Conservation (phyloP, 1,140 invertebrate species). For the Ruditapes philippinarum region DNA sequence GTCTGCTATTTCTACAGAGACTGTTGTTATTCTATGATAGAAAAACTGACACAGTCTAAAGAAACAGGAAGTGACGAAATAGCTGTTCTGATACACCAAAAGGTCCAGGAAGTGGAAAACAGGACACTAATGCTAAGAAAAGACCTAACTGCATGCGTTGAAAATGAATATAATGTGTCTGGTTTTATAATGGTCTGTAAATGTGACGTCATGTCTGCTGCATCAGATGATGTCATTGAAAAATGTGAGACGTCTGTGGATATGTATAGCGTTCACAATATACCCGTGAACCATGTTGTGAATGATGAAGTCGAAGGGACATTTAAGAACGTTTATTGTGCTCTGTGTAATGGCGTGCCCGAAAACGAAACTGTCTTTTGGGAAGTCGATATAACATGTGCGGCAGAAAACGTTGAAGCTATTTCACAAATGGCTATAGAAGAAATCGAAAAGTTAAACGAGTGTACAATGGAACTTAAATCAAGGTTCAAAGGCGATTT, state of each 20-base stretch:
- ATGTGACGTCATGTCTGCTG: background rate
- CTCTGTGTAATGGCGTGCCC: background rate
- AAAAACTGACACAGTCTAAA: background rate
- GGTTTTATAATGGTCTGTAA: background rate
- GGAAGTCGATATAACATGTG: background rate
- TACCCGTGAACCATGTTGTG: slow-evolving; percentile 1
- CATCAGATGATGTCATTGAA: no score
- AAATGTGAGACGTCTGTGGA: background rate
- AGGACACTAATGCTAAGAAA: background rate
- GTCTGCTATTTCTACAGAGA: background rate
- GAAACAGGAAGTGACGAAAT: background rate
- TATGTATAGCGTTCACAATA: background rate
- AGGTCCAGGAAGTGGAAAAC: background rate
- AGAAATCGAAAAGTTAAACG: background rate
- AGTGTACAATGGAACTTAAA: background rate
- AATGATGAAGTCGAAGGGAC: background rate
- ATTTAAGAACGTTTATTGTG: slow-evolving; percentile 35
- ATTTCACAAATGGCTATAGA: background rate
- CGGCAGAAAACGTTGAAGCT: background rate
- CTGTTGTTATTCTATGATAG: background rate
- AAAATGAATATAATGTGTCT: background rate
- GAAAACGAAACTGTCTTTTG: background rate
- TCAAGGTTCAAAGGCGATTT: background rate
- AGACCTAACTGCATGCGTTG: background rate
- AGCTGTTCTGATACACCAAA: background rate